These are phyloP conservation scores for Prunella himalayana DNA, from an alignment of 2,113 vertebrate genomes.

Conservation along the genomic window DNA sequence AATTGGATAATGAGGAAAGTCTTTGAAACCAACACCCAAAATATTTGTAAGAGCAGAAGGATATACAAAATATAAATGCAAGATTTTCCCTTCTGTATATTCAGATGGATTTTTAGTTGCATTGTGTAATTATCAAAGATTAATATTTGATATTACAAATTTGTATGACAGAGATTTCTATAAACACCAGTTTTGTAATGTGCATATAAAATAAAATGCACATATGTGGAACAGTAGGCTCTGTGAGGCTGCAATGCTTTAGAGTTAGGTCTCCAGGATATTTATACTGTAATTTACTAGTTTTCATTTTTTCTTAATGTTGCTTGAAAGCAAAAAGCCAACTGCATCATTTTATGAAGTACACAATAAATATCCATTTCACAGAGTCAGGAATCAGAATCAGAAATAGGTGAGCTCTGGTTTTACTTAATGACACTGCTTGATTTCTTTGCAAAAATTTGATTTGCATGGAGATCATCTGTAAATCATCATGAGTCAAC, in stretches of 20 bases:
- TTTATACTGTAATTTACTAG: neutral
- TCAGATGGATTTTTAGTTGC: constrained; percentile 5
- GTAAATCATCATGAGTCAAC: neutral
- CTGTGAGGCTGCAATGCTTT: neutral
- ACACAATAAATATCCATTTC: neutral
- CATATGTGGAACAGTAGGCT: neutral
- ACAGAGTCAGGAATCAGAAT: neutral
- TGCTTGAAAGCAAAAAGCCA: neutral
- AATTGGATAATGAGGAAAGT: constrained; percentile 21
- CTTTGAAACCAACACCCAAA: constrained; percentile 3
- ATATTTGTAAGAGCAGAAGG: constrained; percentile 19
- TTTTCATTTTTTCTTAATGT: neutral
- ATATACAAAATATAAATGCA: neutral
- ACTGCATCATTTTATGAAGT: neutral
- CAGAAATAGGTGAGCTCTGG: neutral
- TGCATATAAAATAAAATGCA: constrained; percentile 15
- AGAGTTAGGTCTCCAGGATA: neutral
- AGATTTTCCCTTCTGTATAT: neutral
- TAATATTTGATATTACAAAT: neutral
- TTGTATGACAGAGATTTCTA: constrained; percentile 17
- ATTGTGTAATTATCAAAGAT: neutral
- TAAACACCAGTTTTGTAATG: neutral
- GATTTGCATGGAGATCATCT: neutral
- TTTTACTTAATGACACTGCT: neutral
- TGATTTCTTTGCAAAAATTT: neutral